Evolutionary conservation across 2,888 invertebrate genomes (phyloP).

Genomic region (Thera obeliscata): DNA sequence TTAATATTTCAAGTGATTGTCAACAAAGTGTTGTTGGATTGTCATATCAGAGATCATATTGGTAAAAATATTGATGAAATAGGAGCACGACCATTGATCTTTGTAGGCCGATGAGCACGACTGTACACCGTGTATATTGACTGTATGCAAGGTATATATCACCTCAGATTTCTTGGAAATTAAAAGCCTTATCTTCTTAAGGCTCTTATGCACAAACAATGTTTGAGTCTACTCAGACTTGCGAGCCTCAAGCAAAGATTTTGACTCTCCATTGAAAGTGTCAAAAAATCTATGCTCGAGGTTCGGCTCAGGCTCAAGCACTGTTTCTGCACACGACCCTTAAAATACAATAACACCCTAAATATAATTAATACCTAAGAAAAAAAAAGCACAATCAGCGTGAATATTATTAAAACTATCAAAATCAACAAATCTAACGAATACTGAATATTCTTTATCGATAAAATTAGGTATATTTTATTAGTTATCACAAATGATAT

Average conservation of each 20-base stretch:
- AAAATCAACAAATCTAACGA: conserved; percentile 12
- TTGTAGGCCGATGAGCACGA: too few species aligned
- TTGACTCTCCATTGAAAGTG: too few species aligned
- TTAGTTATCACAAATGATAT: conserved; percentile 8
- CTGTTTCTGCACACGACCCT: too few species aligned
- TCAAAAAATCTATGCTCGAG: too few species aligned
- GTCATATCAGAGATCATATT: conserved; percentile 1
- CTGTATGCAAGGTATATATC: background rate
- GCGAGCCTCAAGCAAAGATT: too few species aligned
- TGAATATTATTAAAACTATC: conserved; percentile 3
- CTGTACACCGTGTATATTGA: background rate
- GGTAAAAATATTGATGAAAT: background rate
- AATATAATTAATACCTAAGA: background rate
- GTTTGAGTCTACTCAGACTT: too few species aligned
- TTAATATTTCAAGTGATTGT: background rate
- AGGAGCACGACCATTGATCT: background rate
- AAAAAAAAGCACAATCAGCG: background rate
- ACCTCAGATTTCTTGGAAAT: background rate
- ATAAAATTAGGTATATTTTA: background rate
- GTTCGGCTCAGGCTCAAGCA: too few species aligned
- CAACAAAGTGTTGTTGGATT: background rate
- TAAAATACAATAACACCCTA: too few species aligned
- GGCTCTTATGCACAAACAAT: background rate
- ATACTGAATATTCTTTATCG: conserved; percentile 11
- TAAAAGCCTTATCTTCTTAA: background rate